Evolutionary conservation across 2,888 invertebrate genomes (phyloP), one percentile per base, ranked within the genome.

Genomic region (Parnassius glacialis): DNA sequence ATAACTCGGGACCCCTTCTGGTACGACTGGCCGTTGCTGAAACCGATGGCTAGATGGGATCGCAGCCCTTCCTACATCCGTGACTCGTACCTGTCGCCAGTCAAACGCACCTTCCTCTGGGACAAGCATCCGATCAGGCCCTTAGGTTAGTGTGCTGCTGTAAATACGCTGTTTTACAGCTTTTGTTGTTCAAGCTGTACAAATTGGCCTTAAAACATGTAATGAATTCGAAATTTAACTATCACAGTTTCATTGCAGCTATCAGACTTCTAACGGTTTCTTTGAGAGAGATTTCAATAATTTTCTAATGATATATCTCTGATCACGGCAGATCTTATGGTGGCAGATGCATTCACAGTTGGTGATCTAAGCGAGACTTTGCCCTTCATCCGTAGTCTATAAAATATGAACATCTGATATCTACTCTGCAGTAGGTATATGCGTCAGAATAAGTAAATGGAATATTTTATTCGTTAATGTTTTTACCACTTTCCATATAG

Each of bases 101-200:
- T 97, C 86, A 97, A 96, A 93, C 95, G 96, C 92, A 95, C 95
- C 90, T 97, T 96, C 93, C 93, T 97, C 81, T 97, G 97, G 97
- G 95, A 95, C 90, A 95, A 95, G 91, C 97, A 97, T 92, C 97
- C 97, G 85, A 94, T 96, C 89, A 95, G 97, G 92, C 96, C 96
- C 83, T 94, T 96, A 92, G 96, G 97, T 97, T 94, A 94, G 96
- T 95, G 81, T 74, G 74, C 73, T 76, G 85, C 86, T 87, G 84
- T 87, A 85, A 67, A 86, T 85, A 85, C 57, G 80, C 80, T 71
- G 73, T 68, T 69, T 68, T 72, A 76, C 75, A 74, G 78, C 80
- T 73, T 65, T 66, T 67, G 67, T 70, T 74, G 72, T 77, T 70
- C 68, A 73, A 82, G 83, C 84, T 86, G 85, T 90, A 86, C 65